Conservation (phyloP, 2,888 invertebrate genomes). For the Papilio gigon region DNA sequence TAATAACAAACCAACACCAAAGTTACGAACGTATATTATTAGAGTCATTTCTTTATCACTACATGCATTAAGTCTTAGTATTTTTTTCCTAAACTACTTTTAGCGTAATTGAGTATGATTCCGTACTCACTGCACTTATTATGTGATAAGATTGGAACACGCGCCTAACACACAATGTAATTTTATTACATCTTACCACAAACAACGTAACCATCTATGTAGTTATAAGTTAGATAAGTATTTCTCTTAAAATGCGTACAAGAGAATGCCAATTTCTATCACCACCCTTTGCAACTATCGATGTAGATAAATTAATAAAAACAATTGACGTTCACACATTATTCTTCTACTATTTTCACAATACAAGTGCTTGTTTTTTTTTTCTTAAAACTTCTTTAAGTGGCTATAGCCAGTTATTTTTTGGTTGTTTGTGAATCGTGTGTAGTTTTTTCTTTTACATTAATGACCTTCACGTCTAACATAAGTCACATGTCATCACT, state of each 20-base stretch:
- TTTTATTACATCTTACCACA: neutral
- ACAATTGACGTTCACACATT: no score
- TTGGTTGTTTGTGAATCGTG: neutral
- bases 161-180: neutral
- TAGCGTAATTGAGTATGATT: no score
- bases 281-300: neutral
- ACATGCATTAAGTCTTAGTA: no score
- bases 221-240: neutral
- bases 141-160: neutral
- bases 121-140: no score
- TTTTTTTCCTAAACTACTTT: no score
- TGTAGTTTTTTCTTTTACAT: constrained; percentile 1
- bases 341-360: neutral
- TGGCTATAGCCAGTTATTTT: neutral
- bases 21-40: no score
- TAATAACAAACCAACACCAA: no score
- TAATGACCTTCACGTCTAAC: neutral
- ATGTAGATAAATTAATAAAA: neutral
- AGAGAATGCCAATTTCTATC: neutral
- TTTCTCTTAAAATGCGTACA: neutral
- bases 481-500: constrained; percentile 12
- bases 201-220: neutral
- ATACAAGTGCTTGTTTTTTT: neutral
- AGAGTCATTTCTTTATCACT: no score
- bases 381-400: neutral